Evolutionary conservation across 2,113 vertebrate species (phyloP), one percentile per base, ranked within the genome.

Genomic region (Verasper variegatus): DNA sequence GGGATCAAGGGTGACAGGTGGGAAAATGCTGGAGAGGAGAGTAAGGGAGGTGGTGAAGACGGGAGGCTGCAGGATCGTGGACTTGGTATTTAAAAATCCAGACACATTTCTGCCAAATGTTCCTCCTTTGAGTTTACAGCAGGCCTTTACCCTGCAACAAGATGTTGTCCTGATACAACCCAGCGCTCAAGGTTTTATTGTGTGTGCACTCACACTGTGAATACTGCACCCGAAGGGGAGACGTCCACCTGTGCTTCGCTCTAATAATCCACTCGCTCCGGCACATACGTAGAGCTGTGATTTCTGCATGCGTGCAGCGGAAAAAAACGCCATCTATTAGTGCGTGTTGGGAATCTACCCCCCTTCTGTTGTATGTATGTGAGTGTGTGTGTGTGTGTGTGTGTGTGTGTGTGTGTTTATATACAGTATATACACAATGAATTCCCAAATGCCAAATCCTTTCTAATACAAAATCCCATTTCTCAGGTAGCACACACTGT

Each of bases 401-500:
- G 12, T 55, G n/a, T 12, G 8, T 23, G 11, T 26, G 4, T 15
- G 8, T 55, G 8, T 55, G 1, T 55, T 0, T 31, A 31, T 31
- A 31, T 31, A 31, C 31, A 31, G 31, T 31, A 31, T 31, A 31
- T 10, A 59, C 20, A 79, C 40, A 62, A 21, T 70, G 42, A 84
- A 67, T 24, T 75, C 82, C 76, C 49, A 65, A 85, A 88, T 87
- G 89, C 87, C 85, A 87, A 89, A 89, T 75, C 72, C 74, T 59
- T 71, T 76, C 68, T 65, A 26, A 75, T 62, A 72, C 40, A 69
- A 80, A 82, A 76, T 68, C 74, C 75, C 64, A 73, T 77, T 78
- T 81, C 88, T 92, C 89, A 92, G 88, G 87, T 88, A 84, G 77
- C 42, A 75, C 56, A 56, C 51, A 60, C 24, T 85, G 83, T 88